Base-by-base conservation (phyloP, 2,113 vertebrate species). In the Etheostoma cragini region DNA sequence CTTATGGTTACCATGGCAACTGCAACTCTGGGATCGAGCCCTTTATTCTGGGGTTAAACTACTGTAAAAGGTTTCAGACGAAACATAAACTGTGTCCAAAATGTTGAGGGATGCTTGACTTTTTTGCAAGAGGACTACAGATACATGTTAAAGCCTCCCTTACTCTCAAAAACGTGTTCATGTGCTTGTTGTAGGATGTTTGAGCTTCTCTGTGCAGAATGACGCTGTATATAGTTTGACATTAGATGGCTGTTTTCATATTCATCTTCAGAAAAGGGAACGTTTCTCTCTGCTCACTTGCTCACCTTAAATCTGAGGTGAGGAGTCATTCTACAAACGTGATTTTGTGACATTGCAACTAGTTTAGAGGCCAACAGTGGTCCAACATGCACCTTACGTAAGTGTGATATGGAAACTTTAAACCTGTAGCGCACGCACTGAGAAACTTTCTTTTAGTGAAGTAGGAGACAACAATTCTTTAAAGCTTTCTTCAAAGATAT, bases 1-100 rank as follows among this genome's bases (percentile, higher is more conserved):
- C 57, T 64, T 16, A 2, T 1, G 24, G 58, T 82, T 80, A 74
- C 83, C 63, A 76, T 72, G 86, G 81, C 46, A 75, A 83, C 78
- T 33, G 38, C 10, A 47, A 49, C 57, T 69, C 47, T 60, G 67
- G 78, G 80, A 81, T 74, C 70, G 17, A 46, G 33, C 17, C 45
- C 17, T 76, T 68, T 57, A 62, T 47, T 80, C 62, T 50, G 33
- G 19, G 52, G 64, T 72, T 82, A 73, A 77, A 72, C 38, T 33
- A 2, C 67, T 35, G 24, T 14, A 16, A 30, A 69, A 33, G 15
- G 63, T 75, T 84, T 30, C 24, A 74, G 35, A 46, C 15, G 69
- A 78, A 68, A 65, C 6, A 13, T 21, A 54, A 50, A 62, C 69
- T 53, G 24, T 85, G 53, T 53, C 30, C 33, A 69, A 66, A 79